Evolutionary conservation across 2,113 vertebrate species (phyloP).

Genomic region (Vulpes vulpes): DNA sequence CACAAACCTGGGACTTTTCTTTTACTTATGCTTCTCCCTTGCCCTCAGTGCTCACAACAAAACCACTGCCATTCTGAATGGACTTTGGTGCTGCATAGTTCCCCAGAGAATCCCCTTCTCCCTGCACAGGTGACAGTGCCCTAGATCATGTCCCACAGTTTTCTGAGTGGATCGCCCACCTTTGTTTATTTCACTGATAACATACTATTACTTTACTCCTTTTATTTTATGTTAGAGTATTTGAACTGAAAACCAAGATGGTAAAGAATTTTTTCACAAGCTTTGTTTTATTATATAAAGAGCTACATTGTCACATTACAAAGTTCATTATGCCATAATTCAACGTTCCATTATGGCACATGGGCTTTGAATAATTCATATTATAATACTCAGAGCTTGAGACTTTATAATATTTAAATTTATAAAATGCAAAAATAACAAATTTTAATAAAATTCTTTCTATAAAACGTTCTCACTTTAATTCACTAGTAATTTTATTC

Average conservation of each 20-base stretch:
- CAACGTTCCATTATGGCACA: neutral
- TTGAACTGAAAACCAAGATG: neutral
- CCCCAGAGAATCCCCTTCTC: neutral
- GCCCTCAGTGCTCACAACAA: neutral
- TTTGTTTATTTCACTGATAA: neutral
- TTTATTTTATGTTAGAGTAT: neutral
- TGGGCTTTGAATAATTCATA: slow-evolving; percentile 23
- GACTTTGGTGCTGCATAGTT: neutral
- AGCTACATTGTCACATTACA: neutral
- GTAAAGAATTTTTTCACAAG: neutral
- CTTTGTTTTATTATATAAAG: neutral
- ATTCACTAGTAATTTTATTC: neutral
- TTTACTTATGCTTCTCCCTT: neutral
- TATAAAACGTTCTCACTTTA: neutral
- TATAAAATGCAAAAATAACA: neutral
- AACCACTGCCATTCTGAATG: neutral
- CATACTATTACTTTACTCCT: neutral
- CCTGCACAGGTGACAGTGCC: neutral
- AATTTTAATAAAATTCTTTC: neutral
- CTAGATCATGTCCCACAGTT: neutral
- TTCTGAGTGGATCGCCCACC: neutral
- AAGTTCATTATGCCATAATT: neutral
- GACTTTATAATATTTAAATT: neutral
- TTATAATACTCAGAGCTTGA: neutral
- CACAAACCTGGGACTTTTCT: neutral